Percentiles rank a stretch among this genome's conserved stretches.
These are phyloP conservation scores for Pogonophryne albipinna DNA, from an alignment of 2,797 vertebrate genomes.

Conservation along the genomic window DNA sequence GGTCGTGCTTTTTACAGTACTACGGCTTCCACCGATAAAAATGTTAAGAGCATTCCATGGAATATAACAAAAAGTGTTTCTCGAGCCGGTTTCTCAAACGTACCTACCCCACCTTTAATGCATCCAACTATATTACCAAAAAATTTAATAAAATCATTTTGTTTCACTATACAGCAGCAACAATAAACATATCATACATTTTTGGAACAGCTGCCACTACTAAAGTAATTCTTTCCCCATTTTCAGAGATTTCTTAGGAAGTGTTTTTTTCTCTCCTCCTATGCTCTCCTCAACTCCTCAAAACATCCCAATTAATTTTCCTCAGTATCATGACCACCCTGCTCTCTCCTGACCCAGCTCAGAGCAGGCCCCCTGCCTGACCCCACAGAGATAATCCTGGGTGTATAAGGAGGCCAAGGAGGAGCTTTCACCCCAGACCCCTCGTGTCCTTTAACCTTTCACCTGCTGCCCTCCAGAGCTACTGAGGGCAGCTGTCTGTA, in stretches of 20 bases:
- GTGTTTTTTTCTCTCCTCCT: not conserved
- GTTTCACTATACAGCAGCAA: not conserved
- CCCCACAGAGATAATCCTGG: conserved; percentile 72
- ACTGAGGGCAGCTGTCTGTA: conserved; percentile 64
- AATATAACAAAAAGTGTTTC: too few relatives aligned
- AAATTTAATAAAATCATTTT: not conserved
- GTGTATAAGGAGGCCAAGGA: conserved; percentile 62
- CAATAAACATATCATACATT: not conserved
- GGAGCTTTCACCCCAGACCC: conserved; percentile 76
- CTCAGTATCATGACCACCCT: conserved; percentile 58
- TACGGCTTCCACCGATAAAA: too few relatives aligned
- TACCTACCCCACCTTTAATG: not conserved
- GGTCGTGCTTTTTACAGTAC: too few relatives aligned
- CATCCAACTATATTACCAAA: too few relatives aligned
- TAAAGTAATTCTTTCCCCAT: not conserved
- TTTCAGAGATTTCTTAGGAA: not conserved
- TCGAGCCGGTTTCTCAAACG: too few relatives aligned
- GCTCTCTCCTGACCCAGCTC: conserved; percentile 42
- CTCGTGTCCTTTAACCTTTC: conserved; percentile 78
- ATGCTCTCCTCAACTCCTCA: conserved; percentile 11
- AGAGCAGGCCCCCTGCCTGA: conserved; percentile 34
- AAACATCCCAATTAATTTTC: conserved; percentile 37
- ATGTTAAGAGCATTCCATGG: too few relatives aligned
- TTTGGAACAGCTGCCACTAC: conserved; percentile 9
- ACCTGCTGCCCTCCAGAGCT: conserved; percentile 52